A percentile compares a stretch with the other conserved stretches of the same genome.
Evolutionary conservation across 1,140 invertebrate species (phyloP).

Genomic region (Dufourea novaeangliae): DNA sequence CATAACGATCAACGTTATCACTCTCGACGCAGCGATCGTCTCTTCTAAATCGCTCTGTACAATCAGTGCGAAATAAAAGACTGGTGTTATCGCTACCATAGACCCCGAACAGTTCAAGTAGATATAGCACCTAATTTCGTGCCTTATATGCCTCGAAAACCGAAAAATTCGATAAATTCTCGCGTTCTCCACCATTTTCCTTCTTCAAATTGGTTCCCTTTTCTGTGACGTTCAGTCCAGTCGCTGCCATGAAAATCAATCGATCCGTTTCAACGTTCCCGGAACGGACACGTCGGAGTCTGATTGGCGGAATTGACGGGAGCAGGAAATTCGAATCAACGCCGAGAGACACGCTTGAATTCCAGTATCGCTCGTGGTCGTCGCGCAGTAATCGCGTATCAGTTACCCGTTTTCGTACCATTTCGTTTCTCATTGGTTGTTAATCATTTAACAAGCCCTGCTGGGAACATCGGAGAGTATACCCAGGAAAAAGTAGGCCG

Average conservation of each 20-base stretch:
- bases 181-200: no score
- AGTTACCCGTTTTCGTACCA: background rate
- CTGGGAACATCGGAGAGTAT: no score
- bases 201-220: background rate
- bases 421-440: slow-evolving; percentile 7
- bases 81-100: background rate
- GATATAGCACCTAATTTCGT: background rate
- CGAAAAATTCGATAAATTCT: background rate
- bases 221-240: no score
- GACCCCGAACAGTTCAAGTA: background rate
- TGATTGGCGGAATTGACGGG: background rate
- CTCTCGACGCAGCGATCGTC: background rate
- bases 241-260: background rate
- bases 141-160: background rate
- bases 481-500: no score
- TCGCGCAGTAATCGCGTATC: background rate
- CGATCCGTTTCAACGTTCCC: background rate
- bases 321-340: background rate
- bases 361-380: background rate
- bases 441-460: no score
- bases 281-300: background rate
- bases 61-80: background rate
- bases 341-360: background rate
- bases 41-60: background rate
- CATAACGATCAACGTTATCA: no score